phyloP scores from a whole-genome alignment of 1,140 invertebrate genomes.

The Papilio glaucus region DNA sequence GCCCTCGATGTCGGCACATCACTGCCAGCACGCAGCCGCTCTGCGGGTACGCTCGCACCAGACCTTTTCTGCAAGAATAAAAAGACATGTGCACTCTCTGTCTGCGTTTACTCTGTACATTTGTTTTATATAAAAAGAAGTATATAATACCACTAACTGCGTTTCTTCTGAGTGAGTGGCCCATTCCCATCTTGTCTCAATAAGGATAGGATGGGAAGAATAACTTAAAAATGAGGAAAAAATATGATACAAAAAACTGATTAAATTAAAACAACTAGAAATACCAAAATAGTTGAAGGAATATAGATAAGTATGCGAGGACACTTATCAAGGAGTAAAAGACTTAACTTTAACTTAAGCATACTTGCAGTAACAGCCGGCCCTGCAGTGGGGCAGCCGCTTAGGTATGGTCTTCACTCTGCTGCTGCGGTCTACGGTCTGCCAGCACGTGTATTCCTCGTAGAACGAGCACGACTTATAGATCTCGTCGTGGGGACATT shows the following conservation, averaged over 20 bases:
- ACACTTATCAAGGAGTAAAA: too few species aligned
- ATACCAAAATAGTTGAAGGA: too few species aligned
- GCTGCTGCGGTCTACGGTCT: slow-evolving; percentile 24
- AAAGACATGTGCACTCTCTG: background rate
- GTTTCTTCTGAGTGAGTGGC: too few species aligned
- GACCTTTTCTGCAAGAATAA: slow-evolving; percentile 52
- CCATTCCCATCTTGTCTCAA: too few species aligned
- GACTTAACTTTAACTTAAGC: background rate
- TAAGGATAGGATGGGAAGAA: too few species aligned
- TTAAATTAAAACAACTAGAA: too few species aligned
- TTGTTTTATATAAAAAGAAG: too few species aligned
- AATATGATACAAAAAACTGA: too few species aligned
- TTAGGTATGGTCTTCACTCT: slow-evolving; percentile 50
- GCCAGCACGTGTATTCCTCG: slow-evolving; percentile 70
- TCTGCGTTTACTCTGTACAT: too few species aligned
- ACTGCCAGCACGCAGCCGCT: slow-evolving; percentile 50
- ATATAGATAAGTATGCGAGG: too few species aligned
- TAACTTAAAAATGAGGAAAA: too few species aligned
- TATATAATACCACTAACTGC: too few species aligned
- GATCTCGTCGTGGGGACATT: slow-evolving; percentile 59
- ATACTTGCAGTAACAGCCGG: slow-evolving; percentile 69
- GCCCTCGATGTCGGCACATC: slow-evolving; percentile 46
- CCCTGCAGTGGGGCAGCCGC: slow-evolving; percentile 53
- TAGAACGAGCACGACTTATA: slow-evolving; percentile 62
- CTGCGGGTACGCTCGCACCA: slow-evolving; percentile 55